Base-by-base conservation (phyloP, 1,140 invertebrate genomes). In the Lineus longissimus region DNA sequence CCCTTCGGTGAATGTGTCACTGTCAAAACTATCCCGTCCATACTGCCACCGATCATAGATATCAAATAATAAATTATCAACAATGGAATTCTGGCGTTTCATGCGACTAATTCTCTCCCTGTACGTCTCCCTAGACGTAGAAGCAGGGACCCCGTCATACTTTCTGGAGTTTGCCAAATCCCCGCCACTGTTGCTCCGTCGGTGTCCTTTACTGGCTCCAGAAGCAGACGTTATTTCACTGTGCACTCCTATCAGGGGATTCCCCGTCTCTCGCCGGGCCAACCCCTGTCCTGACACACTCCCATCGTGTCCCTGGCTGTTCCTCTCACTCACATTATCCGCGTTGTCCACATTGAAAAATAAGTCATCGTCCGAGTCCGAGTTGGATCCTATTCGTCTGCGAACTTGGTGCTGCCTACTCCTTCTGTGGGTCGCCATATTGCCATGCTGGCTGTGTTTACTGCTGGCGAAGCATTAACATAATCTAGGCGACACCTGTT, bases 31-130 rank as follows among this genome's bases (percentile, higher is more conserved):
- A 57, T 82, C 80, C 59, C 73, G 65, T 43, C 71, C 64, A 54
- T 71, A 74, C 54, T 79, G 72, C 78, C 78, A 82, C 2, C 77
- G 69, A 57, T 81, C 77, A 62, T 82, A 82, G 43, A 82, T 82
- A 58, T 82, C 80, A 61, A 74, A 76, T 41, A 82, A 69, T 13
- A 82, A 71, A 56, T 75, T 78, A 69, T 82, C 79, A 19, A 82
- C 76, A 25, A 81, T 76, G 0, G 80, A 81, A 7, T 69, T 66
- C 23, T 71, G 68, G 11, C 68, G 67, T 43, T 73, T 69, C 22
- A 61, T 23, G 27, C 54, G 27, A 25, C 19, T n/a, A n/a, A 7
- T 4, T 23, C 9, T 27, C 9, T 51, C 47, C 47, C 9, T 19
- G n/a, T 51, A 27, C n/a, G 47, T 23, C 25, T 43, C 11, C 40